Base-by-base conservation (phyloP, 2,797 vertebrate species). In the Gallirallus australis region DNA sequence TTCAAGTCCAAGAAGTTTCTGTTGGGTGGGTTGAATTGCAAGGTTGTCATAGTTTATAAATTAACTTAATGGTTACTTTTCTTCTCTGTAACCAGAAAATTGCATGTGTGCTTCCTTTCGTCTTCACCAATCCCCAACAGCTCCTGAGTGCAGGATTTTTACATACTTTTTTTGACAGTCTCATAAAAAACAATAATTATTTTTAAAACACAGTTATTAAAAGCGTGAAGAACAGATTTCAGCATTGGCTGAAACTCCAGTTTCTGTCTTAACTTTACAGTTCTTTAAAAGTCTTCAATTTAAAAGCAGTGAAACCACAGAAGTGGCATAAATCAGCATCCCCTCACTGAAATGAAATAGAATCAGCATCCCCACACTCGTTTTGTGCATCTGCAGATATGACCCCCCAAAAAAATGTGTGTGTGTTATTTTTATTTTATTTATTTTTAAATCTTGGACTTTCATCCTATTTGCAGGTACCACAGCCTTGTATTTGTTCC, bases 401-500 rank as follows among this genome's bases (percentile, higher is more conserved):
- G 25, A 91, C 18, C 25, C 5, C 7, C 0, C 2, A 9, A 19
- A 28, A 69, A 31, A 40, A 40, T 25, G 3, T 28, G 10, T 63
- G 10, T 31, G 7, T 53, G 13, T 52, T 47, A 23, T 47, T 47
- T 47, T 23, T 21, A 47, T 23, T 11, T 1, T 56, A 42, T 69
- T 42, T 59, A 42, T 69, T 42, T 59, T 80, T 93, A 97, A 95
- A 97, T 82, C 50, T 92, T 89, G 90, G 50, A 50, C 65, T 86
- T 93, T 91, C 95, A 11, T 96, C 96, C 87, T 96, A 8, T 96
- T 98, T 97, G 31, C 98, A 99, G 99, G 99, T 97, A 99, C 99
- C 91, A 99, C 99, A 76, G 99, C 99, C 86, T 98, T 99, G 98
- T 99, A 99, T 98, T 98, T 99, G 98, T 99, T 99, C 98, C 98